Evolutionary conservation across 1,140 invertebrate species (phyloP), one percentile per base, ranked within the genome.

Genomic region (Drosophila kurseongensis): DNA sequence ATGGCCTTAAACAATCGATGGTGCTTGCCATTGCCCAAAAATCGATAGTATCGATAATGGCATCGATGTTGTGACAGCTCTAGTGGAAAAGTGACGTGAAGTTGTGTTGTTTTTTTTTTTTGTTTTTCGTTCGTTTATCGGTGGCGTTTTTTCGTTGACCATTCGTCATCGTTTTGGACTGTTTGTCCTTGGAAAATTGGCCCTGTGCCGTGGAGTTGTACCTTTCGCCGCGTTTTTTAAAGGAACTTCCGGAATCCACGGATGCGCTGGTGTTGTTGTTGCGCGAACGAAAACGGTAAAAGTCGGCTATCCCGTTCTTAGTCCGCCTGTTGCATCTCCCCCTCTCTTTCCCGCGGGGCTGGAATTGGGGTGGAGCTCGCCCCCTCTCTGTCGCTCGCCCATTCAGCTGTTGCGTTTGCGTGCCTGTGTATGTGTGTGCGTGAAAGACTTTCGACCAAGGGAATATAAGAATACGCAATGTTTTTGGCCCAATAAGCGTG

Each of bases 321-420:
- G 38, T 50, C 55, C 51, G 67, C 61, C 67, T 65, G 71, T 62
- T 75, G 60, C 47, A 65, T 63, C 65, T 63, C 59, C 59, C 47
- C 47, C 18, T 48, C 47, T 48, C 48, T 72, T 74, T 74, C 50
- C 59, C 76, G 63, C 63, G 40, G 65, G 50, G 58, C 50, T 72
- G 66, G 59, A 82, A 80, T 80, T 75, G 63, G 82, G 78, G 82
- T 86, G 78, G 80, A 57, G 75, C 74, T 80, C 61, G 54, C 42
- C 63, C 61, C 52, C 38, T 51, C 35, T 36, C 40, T 40, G 18
- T 29, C 40, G 18, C 47, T n/a, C 61, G 63, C 54, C 79, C 82
- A 62, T 86, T 84, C 81, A 84, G 73, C 76, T 86, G 83, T 86
- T 75, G 75, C 83, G 61, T 67, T 51, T 81, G 60, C 63, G 36